A percentile compares a stretch with the other conserved stretches of the same genome.
Conservation (phyloP, 2,113 vertebrate species). For the Leucopternis melanops region DNA sequence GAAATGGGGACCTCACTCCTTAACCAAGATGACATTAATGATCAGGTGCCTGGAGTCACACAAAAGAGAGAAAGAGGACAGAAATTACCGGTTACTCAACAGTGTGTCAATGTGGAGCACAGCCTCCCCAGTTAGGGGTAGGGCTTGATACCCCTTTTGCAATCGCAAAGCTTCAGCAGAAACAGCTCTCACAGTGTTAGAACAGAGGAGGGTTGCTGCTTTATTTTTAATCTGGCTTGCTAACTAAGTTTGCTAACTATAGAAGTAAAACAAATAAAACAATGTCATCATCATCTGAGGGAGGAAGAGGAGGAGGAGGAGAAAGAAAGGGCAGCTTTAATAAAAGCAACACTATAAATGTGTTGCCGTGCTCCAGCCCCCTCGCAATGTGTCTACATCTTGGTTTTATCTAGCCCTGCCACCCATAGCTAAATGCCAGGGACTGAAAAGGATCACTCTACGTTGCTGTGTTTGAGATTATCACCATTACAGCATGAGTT, state of each 20-base stretch:
- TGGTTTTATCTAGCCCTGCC: neutral
- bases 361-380: neutral
- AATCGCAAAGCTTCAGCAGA: neutral
- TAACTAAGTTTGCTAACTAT: conserved; percentile 37
- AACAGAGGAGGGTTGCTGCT: neutral
- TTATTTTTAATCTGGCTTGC: conserved; percentile 46
- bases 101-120: neutral
- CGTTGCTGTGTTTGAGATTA: neutral
- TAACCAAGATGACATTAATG: conserved; percentile 63
- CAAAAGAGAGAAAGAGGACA: conserved; percentile 35
- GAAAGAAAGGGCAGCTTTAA: conserved; percentile 13
- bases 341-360: conserved; percentile 9
- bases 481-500: neutral
- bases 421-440: neutral
- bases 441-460: neutral
- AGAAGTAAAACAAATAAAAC: conserved; percentile 44
- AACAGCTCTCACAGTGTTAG: neutral
- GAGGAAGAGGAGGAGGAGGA: conserved; percentile 30
- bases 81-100: conserved; percentile 42
- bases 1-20: conserved; percentile 46
- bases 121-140: neutral
- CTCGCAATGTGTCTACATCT: neutral
- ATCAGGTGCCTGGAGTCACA: conserved; percentile 53
- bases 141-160: neutral
- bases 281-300: conserved; percentile 29